Evolutionary conservation across 1,140 invertebrate genomes (phyloP), one percentile per base, ranked within the genome.

Genomic region (Cydia strobilella): DNA sequence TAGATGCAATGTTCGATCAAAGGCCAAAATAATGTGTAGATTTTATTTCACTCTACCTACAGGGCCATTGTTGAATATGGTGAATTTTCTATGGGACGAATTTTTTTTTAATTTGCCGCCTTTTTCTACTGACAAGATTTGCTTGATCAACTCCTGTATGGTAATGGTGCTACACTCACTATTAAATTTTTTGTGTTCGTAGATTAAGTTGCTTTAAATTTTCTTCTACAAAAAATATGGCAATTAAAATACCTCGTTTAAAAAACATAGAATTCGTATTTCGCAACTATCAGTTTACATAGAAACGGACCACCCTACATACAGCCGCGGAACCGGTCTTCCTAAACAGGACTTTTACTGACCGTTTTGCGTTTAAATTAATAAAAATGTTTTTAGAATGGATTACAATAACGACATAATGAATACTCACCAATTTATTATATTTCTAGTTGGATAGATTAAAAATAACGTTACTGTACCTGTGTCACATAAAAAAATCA

Each of bases 221-320:
- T 39, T 39, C 35, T 39, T 10, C 39, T 10, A 45, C 42, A 51
- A 51, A 51, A 51, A n/a, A 51, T 48, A 15, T 18, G 48, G 12
- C n/a, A 15, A 66, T 31, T 31, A 35, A 25, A 66, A 7, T 66
- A 66, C 27, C 25, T 31, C 13, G 4, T 66, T 63, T 13, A 66
- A 63, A 63, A 66, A 66, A 66, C 27, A 65, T 65, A 66, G n/a
- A 66, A 66, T 66, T 66, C 23, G 25, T 12, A 35, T 31, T 66
- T 66, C 27, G 25, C 12, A 35, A 13, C 23, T 66, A 35, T 66
- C 27, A n/a, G 76, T 78, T 78, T 75, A 74, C 75, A 73, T 74
- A 72, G 62, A 76, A 77, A 75, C 73, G 69, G 75, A 79, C 76
- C 79, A 79, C 74, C 76, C 62, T 72, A 80, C 74, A 78, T 76